Evolutionary conservation across 2,113 vertebrate species (phyloP).

Genomic region (Platanista minor): DNA sequence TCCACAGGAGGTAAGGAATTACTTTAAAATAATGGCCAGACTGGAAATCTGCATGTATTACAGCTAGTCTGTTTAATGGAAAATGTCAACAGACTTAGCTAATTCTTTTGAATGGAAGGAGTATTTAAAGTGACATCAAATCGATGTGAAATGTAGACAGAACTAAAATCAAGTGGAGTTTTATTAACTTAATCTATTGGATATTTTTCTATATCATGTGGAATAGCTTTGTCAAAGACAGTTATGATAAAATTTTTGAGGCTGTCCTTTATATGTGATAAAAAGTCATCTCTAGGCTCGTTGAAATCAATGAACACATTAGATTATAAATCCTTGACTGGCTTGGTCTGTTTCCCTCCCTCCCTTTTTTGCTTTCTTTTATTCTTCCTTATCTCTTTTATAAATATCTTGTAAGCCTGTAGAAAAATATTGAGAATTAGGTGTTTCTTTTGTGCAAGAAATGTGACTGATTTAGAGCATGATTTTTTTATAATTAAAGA

Average conservation of each 20-base stretch:
- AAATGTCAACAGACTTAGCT: background rate
- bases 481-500: background rate
- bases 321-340: background rate
- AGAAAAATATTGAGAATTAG: background rate
- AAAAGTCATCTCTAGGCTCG: background rate
- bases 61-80: background rate
- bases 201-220: conserved; percentile 1
- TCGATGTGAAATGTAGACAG: conserved; percentile 7
- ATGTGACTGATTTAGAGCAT: background rate
- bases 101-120: background rate
- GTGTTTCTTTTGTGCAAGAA: background rate
- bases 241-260: background rate
- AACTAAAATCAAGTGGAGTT: conserved; percentile 28
- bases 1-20: background rate
- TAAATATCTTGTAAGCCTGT: background rate
- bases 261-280: background rate
- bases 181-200: conserved; percentile 26
- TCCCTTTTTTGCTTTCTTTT: background rate
- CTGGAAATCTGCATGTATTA: background rate
- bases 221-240: background rate
- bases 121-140: conserved; percentile 13
- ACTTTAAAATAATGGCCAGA: background rate
- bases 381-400: background rate
- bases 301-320: background rate
- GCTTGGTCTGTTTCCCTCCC: background rate